Conservation (phyloP, 2,888 invertebrate species). For the Eilema sororculum region DNA sequence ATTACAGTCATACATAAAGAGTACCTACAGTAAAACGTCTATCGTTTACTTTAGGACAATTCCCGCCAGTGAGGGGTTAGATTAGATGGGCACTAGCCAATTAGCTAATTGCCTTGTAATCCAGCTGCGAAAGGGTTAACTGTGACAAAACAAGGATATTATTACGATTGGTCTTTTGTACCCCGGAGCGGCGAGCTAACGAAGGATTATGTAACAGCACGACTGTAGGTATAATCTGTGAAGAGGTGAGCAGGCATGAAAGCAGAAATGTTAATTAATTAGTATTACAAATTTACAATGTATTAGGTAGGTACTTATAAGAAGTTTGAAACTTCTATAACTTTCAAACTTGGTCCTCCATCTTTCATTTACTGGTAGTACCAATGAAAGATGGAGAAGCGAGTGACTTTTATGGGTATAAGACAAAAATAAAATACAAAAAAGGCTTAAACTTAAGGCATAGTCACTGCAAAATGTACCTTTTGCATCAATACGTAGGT, state of each 20-base stretch:
- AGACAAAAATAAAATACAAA: too few relatives aligned
- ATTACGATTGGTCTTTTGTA: constrained; percentile 49
- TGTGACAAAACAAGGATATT: constrained; percentile 50
- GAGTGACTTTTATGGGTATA: too few relatives aligned
- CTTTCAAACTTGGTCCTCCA: too few relatives aligned
- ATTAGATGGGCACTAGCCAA: constrained; percentile 52
- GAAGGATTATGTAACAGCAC: constrained; percentile 7
- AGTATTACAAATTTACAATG: neutral
- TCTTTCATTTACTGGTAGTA: too few relatives aligned
- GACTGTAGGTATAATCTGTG: neutral
- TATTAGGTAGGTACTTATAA: too few relatives aligned
- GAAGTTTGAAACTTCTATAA: too few relatives aligned
- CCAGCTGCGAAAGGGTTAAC: constrained; percentile 51
- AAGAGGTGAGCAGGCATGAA: neutral
- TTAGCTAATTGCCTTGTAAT: constrained; percentile 61
- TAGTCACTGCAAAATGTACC: too few relatives aligned
- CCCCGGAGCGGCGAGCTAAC: constrained; percentile 26
- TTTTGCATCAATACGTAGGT: too few relatives aligned
- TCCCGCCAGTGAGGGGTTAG: constrained; percentile 45
- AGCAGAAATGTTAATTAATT: neutral
- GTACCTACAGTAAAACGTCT: neutral
- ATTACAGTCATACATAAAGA: neutral
- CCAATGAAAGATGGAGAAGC: too few relatives aligned
- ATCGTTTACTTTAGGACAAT: constrained; percentile 19
- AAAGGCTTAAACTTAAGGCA: too few relatives aligned